These are phyloP conservation scores for Ephestia elutella DNA, from an alignment of 1,140 invertebrate species.

Conservation along the genomic window DNA sequence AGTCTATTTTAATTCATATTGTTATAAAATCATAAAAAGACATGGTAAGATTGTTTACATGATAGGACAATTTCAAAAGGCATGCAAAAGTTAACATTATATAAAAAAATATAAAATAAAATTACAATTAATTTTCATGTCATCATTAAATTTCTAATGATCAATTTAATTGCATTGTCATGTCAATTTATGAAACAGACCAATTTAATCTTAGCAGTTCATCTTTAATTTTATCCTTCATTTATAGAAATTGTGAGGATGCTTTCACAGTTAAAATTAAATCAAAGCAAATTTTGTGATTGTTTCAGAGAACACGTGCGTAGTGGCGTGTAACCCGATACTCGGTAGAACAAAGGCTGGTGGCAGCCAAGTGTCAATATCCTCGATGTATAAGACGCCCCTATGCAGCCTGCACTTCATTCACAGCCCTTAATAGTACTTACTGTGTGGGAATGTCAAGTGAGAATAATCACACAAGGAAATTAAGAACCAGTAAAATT, in stretches of 20 bases:
- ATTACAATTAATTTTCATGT: too few species aligned
- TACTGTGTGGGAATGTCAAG: conserved; percentile 57
- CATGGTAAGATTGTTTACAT: too few species aligned
- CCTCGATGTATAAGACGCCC: conserved; percentile 65
- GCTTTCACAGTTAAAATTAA: not conserved
- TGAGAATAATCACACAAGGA: not conserved
- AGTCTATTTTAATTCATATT: too few species aligned
- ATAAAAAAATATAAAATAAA: too few species aligned
- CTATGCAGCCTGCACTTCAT: conserved; percentile 60
- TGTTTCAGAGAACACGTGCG: conserved; percentile 46
- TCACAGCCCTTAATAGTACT: conserved; percentile 55
- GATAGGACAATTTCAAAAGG: too few species aligned
- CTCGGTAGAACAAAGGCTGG: conserved; percentile 59
- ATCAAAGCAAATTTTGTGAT: not conserved
- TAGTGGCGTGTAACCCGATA: conserved; percentile 64
- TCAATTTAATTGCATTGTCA: too few species aligned
- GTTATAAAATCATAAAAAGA: too few species aligned
- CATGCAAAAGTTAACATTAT: too few species aligned
- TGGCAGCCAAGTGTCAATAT: conserved; percentile 69
- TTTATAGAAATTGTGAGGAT: not conserved
- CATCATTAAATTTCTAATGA: too few species aligned
- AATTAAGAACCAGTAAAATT: not conserved
- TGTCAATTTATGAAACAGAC: too few species aligned
- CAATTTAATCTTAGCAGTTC: too few species aligned
- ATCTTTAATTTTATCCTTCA: too few species aligned